phyloP scores from a whole-genome alignment of 2,888 invertebrate genomes.

The Zele albiditarsus region DNA sequence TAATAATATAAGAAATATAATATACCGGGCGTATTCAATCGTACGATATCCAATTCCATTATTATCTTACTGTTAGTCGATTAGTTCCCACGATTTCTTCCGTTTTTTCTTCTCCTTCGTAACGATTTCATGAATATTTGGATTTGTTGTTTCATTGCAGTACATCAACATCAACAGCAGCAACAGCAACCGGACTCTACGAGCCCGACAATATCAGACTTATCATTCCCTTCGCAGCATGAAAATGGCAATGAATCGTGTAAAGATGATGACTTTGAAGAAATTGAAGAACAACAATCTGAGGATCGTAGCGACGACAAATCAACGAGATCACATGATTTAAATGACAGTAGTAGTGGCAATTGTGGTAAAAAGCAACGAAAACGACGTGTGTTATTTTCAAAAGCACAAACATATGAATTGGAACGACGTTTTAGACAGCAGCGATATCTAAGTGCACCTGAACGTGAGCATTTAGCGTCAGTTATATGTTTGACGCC shows the following conservation, averaged over 20 bases:
- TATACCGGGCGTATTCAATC: too few species aligned
- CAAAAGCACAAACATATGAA: slow-evolving; percentile 98
- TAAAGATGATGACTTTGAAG: slow-evolving; percentile 73
- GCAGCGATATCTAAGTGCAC: slow-evolving; percentile 97
- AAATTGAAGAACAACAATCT: slow-evolving; percentile 65
- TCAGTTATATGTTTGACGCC: slow-evolving; percentile 95
- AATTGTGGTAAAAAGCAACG: slow-evolving; percentile 81
- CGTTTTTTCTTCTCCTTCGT: too few species aligned
- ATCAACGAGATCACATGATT: slow-evolving; percentile 72
- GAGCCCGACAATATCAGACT: slow-evolving; percentile 86
- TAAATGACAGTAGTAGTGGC: slow-evolving; percentile 64
- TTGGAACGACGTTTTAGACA: slow-evolving; percentile 95
- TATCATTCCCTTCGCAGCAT: slow-evolving; percentile 73
- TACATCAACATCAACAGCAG: slow-evolving; percentile 57
- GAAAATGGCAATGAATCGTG: slow-evolving; percentile 67
- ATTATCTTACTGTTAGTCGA: too few species aligned
- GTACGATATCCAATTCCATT: too few species aligned
- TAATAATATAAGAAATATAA: too few species aligned
- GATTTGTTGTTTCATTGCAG: slow-evolving; percentile 61
- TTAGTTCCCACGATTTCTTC: too few species aligned
- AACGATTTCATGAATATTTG: too few species aligned
- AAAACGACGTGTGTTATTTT: slow-evolving; percentile 96
- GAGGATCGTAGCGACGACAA: slow-evolving; percentile 76
- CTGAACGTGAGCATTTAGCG: slow-evolving; percentile 97
- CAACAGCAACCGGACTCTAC: slow-evolving; percentile 86